Conservation (phyloP, 2,113 vertebrate species). For the Microtus montanus region DNA sequence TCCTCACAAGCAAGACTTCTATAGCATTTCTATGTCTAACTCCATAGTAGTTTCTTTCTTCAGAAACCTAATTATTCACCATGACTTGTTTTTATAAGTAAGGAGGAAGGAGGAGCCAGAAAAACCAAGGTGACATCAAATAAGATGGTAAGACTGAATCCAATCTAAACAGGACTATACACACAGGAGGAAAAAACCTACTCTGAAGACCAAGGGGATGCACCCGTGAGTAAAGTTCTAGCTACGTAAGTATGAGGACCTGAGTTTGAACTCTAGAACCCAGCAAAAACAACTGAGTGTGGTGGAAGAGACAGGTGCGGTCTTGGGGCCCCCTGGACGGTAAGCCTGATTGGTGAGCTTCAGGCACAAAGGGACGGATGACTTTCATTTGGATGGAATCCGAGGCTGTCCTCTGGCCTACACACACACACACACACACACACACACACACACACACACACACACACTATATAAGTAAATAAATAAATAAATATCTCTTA, state of each 20-base stretch:
- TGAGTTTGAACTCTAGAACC: background rate
- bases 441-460: background rate
- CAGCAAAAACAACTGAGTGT: background rate
- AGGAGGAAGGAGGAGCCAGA: background rate
- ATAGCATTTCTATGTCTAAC: background rate
- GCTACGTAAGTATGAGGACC: no score
- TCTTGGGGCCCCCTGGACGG: no score
- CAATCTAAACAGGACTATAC: background rate
- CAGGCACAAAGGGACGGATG: background rate
- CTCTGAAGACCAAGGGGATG: background rate
- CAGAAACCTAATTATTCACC: background rate
- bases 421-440: background rate
- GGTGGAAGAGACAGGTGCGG: background rate
- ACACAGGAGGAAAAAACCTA: background rate
- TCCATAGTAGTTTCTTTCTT: background rate
- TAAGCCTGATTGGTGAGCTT: background rate
- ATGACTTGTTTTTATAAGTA: constrained; percentile 8
- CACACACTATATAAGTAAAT: no score
- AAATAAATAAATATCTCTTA: background rate
- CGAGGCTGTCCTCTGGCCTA: background rate
- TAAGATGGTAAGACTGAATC: constrained; percentile 29
- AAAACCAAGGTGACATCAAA: background rate
- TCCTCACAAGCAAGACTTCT: background rate
- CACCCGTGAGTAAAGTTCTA: no score
- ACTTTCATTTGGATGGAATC: background rate